A percentile compares a stretch with the other conserved stretches of the same genome.
Conservation (phyloP, 1,140 invertebrate species). For the Atta texana region DNA sequence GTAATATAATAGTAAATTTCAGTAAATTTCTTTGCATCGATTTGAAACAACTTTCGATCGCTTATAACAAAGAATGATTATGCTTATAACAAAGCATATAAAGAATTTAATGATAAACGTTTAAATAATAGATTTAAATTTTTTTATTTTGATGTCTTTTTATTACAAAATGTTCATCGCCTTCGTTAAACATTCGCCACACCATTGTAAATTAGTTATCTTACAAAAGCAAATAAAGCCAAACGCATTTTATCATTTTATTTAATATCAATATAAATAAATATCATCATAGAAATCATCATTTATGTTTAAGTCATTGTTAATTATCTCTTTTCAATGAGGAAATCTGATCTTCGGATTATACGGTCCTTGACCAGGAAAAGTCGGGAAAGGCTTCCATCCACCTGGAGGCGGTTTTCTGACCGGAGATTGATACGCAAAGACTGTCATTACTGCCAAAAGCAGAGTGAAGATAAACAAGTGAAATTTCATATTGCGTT, state of each 20-base stretch:
- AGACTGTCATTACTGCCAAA: background rate
- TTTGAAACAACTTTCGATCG: background rate
- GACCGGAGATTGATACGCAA: conserved; percentile 24
- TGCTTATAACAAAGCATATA: background rate
- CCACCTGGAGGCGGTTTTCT: conserved; percentile 1
- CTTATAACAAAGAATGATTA: background rate
- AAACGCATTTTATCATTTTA: background rate
- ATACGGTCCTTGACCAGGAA: conserved; percentile 57
- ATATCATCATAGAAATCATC: background rate
- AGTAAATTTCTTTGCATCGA: background rate
- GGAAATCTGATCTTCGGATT: conserved; percentile 35
- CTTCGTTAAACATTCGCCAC: background rate
- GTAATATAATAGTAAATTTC: background rate
- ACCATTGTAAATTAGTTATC: too few relatives aligned
- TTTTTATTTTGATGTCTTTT: background rate
- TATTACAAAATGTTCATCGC: background rate
- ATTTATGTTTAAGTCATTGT: background rate
- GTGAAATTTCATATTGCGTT: conserved; percentile 59
- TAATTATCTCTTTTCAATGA: conserved; percentile 1
- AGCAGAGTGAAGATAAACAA: conserved; percentile 39
- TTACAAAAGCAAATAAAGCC: background rate
- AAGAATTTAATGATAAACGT: background rate
- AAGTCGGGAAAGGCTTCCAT: conserved; percentile 53
- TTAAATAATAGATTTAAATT: conserved; percentile 8
- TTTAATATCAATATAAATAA: background rate